A percentile compares a stretch with the other conserved stretches of the same genome.
phyloP scores from a whole-genome alignment of 2,113 vertebrate species.

The Aspidoscelis tigris region DNA sequence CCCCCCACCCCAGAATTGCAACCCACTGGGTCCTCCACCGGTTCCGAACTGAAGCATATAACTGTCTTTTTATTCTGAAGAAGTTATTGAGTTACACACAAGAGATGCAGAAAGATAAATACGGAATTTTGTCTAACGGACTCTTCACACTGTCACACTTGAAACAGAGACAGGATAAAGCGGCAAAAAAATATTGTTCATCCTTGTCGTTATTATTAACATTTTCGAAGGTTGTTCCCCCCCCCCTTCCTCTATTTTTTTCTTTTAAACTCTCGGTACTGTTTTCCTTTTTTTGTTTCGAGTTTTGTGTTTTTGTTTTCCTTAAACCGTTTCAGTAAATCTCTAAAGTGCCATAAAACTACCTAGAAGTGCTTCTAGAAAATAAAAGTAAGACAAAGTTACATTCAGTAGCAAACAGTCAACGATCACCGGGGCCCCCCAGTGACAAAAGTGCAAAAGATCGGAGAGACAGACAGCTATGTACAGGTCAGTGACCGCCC shows the following conservation, averaged over 20 bases:
- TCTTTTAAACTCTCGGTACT: constrained; percentile 59
- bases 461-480: constrained; percentile 60
- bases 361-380: constrained; percentile 54
- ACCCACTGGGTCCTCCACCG: not conserved
- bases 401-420: constrained; percentile 77
- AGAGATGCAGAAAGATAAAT: constrained; percentile 75
- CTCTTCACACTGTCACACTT: constrained; percentile 45
- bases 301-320: constrained; percentile 28
- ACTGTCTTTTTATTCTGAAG: constrained; percentile 39
- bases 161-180: constrained; percentile 52
- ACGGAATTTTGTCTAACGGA: constrained; percentile 66
- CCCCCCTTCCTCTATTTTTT: constrained; percentile 21
- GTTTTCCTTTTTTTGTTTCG: constrained; percentile 47
- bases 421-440: constrained; percentile 57
- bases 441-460: constrained; percentile 76
- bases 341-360: constrained; percentile 43
- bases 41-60: not conserved
- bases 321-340: constrained; percentile 35
- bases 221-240: not conserved
- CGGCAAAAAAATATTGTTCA: constrained; percentile 29
- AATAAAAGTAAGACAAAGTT: constrained; percentile 55
- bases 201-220: not conserved
- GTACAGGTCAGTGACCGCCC: constrained; percentile 53
- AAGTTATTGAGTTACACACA: constrained; percentile 65
- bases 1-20: too few species aligned